phyloP scores from a whole-genome alignment of 2,888 invertebrate species.

The Flexamia atlantica region DNA sequence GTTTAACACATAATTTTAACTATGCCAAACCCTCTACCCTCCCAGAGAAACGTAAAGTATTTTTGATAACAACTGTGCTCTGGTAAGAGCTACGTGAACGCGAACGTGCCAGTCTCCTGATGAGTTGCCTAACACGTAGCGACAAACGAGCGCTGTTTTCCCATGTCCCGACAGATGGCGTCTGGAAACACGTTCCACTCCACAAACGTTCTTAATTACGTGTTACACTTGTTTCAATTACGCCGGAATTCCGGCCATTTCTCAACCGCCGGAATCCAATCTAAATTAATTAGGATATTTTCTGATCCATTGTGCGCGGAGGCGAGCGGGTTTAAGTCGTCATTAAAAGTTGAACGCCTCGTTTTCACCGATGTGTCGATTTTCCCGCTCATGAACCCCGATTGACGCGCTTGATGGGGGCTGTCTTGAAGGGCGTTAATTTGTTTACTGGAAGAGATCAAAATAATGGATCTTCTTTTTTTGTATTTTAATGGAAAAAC shows the following conservation, averaged over 20 bases:
- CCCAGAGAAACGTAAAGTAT: too few relatives aligned
- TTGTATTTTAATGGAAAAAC: too few relatives aligned
- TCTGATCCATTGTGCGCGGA: conserved; percentile 54
- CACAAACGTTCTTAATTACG: conserved; percentile 59
- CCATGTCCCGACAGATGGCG: conserved; percentile 48
- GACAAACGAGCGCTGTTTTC: conserved; percentile 56
- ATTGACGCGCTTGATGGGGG: too few relatives aligned
- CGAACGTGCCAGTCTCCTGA: too few relatives aligned
- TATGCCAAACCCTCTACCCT: too few relatives aligned
- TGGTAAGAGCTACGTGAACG: too few relatives aligned
- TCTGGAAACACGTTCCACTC: conserved; percentile 38
- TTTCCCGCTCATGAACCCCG: conserved; percentile 54
- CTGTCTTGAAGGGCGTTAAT: neutral
- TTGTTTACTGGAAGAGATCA: too few relatives aligned
- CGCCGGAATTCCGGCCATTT: conserved; percentile 46
- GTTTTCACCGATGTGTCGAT: conserved; percentile 55
- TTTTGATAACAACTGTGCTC: too few relatives aligned
- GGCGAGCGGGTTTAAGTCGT: conserved; percentile 49
- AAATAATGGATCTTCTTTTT: too few relatives aligned
- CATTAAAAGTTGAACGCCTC: conserved; percentile 58
- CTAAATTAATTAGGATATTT: conserved; percentile 62
- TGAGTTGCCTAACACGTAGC: conserved; percentile 14
- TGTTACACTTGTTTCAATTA: conserved; percentile 58
- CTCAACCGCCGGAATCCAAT: conserved; percentile 58
- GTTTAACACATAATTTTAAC: too few relatives aligned